Percentiles rank a stretch among this genome's conserved stretches.
These are phyloP conservation scores for Spea bombifrons DNA, from an alignment of 2,113 vertebrate genomes.

Conservation along the genomic window DNA sequence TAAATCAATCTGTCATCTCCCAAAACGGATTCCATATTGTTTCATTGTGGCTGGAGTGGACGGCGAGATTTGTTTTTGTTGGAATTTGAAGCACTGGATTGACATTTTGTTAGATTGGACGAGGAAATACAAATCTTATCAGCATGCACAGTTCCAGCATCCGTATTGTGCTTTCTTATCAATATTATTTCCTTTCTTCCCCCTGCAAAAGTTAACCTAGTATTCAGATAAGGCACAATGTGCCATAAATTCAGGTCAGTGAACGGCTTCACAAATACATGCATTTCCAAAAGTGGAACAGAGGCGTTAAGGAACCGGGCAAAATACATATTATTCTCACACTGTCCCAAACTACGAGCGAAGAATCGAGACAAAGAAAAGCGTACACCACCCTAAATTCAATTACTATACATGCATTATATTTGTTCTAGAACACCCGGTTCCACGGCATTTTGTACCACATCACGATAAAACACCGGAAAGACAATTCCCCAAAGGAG, in stretches of 20 bases:
- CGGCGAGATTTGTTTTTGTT: not conserved
- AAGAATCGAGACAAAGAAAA: not conserved
- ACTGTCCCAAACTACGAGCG: not conserved
- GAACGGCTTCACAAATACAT: not conserved
- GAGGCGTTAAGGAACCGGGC: not conserved
- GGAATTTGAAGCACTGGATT: constrained; percentile 45
- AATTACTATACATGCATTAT: not conserved
- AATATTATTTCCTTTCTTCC: constrained; percentile 72
- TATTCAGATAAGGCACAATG: constrained; percentile 27
- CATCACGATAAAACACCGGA: not conserved
- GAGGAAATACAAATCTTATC: constrained; percentile 69
- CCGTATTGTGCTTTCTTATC: constrained; percentile 69
- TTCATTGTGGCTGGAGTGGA: constrained; percentile 44
- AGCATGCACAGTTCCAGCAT: constrained; percentile 65
- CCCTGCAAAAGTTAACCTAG: constrained; percentile 47
- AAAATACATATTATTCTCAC: not conserved
- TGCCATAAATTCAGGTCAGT: constrained; percentile 10
- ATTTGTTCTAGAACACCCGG: constrained; percentile 4
- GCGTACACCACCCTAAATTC: not conserved
- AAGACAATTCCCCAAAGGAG: constrained; percentile 13
- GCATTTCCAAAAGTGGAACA: not conserved
- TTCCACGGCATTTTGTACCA: not conserved
- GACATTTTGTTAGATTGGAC: constrained; percentile 57
- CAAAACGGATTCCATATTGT: constrained; percentile 15
- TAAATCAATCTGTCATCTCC: constrained; percentile 30